These are phyloP conservation scores for Cerastis leucographa DNA, from an alignment of 2,888 invertebrate genomes.

Conservation along the genomic window DNA sequence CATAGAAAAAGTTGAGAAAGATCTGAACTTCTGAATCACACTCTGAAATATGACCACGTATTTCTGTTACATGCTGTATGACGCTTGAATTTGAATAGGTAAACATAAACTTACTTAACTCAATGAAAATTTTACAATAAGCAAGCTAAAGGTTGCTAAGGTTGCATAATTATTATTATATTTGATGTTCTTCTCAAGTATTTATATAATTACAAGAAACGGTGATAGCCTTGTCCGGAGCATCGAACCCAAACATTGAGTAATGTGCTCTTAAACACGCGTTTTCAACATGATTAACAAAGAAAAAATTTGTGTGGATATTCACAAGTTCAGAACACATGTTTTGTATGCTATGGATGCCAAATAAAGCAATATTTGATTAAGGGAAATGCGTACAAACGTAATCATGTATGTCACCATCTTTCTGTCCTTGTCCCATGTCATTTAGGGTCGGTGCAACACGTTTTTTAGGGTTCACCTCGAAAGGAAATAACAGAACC, in stretches of 20 bases:
- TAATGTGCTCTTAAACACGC: constrained; percentile 20
- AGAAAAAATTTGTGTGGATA: constrained; percentile 23
- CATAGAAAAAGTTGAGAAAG: background rate
- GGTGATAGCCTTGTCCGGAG: constrained; percentile 24
- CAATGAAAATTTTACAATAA: constrained; percentile 21
- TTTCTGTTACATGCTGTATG: background rate
- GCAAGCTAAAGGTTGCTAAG: constrained; percentile 7
- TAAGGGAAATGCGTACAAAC: background rate
- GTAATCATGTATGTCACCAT: no score
- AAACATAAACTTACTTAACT: background rate
- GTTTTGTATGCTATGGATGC: background rate
- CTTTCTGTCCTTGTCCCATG: no score
- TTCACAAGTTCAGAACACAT: background rate
- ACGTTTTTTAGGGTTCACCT: no score
- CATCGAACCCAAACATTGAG: constrained; percentile 20
- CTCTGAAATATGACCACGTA: background rate
- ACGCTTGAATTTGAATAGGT: background rate
- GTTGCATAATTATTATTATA: background rate
- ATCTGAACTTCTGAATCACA: background rate
- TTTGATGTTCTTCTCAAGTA: constrained; percentile 15
- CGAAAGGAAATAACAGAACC: no score
- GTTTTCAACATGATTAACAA: constrained; percentile 9
- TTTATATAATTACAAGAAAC: constrained; percentile 34
- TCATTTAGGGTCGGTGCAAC: no score
- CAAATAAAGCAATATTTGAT: background rate